Evolutionary conservation across 2,113 vertebrate species (phyloP).

Genomic region (Pionites leucogaster): DNA sequence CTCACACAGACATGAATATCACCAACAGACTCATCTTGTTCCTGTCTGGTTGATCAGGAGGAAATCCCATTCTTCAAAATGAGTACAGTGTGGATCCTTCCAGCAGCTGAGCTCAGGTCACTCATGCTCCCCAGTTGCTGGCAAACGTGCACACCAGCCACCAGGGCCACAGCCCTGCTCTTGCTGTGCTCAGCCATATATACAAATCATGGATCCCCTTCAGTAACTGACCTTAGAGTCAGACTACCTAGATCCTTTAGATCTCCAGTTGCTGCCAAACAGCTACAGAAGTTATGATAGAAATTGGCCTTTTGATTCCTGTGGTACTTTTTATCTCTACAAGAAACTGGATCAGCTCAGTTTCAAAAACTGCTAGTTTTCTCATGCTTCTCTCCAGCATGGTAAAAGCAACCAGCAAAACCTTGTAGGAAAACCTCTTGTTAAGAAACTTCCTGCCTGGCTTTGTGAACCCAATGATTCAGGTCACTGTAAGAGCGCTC

Average conservation of each 20-base stretch:
- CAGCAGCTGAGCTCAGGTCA: neutral
- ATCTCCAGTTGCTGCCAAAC: neutral
- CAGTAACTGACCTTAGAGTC: neutral
- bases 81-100: neutral
- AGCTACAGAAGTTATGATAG: neutral
- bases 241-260: neutral
- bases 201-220: fast-evolving
- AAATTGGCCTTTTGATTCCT: neutral
- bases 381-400: neutral
- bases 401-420: neutral
- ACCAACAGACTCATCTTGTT: neutral
- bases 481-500: neutral
- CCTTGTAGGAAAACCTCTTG: neutral
- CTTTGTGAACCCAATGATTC: neutral
- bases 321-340: neutral
- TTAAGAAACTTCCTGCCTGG: neutral
- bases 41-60: neutral
- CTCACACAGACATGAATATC: neutral
- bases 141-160: too few relatives aligned
- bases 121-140: neutral
- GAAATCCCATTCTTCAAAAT: neutral
- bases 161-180: neutral
- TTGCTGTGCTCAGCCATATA: neutral
- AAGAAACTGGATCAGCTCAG: conserved; percentile 37
- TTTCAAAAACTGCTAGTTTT: neutral